Evolutionary conservation across 2,113 vertebrate genomes (phyloP).

Genomic region (Gallinago media): DNA sequence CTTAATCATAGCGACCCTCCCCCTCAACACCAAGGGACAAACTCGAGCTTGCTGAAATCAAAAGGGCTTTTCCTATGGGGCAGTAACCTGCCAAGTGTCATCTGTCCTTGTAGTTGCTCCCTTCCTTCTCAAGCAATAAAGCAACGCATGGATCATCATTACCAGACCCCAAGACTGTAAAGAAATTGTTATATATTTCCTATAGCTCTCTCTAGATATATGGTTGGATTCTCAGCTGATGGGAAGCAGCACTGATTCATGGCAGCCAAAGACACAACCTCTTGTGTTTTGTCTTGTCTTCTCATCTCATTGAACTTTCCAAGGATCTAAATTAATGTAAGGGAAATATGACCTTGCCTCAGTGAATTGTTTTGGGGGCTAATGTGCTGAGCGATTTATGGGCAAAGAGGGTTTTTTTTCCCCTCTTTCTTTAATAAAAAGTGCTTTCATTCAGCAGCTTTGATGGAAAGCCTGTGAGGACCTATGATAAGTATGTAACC

Average conservation of each 20-base stretch:
- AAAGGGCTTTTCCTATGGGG: not conserved
- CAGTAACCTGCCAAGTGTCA: not conserved
- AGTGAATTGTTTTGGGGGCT: conserved; percentile 57
- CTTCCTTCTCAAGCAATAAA: conserved; percentile 9
- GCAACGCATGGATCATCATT: not conserved
- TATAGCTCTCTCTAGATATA: not conserved
- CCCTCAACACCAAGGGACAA: rapidly evolving
- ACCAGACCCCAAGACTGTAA: not conserved
- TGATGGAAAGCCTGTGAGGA: conserved; percentile 65
- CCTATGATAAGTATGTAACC: conserved; percentile 65
- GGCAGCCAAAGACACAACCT: not conserved
- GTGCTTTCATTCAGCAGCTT: conserved; percentile 57
- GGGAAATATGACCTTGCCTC: conserved; percentile 53
- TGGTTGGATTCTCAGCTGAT: conserved; percentile 20
- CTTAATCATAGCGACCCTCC: not conserved
- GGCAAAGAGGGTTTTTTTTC: not conserved
- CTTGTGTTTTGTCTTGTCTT: conserved; percentile 32
- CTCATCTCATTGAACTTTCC: conserved; percentile 56
- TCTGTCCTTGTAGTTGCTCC: not conserved
- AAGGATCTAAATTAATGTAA: conserved; percentile 55
- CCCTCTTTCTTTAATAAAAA: conserved; percentile 61
- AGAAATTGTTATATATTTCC: conserved; percentile 3
- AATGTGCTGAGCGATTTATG: conserved; percentile 69
- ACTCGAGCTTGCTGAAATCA: not conserved
- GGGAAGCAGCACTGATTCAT: not conserved